Percentiles rank a stretch among this genome's conserved stretches.
phyloP scores from a whole-genome alignment of 2,888 invertebrate genomes.

The Heteropelma amictum region DNA sequence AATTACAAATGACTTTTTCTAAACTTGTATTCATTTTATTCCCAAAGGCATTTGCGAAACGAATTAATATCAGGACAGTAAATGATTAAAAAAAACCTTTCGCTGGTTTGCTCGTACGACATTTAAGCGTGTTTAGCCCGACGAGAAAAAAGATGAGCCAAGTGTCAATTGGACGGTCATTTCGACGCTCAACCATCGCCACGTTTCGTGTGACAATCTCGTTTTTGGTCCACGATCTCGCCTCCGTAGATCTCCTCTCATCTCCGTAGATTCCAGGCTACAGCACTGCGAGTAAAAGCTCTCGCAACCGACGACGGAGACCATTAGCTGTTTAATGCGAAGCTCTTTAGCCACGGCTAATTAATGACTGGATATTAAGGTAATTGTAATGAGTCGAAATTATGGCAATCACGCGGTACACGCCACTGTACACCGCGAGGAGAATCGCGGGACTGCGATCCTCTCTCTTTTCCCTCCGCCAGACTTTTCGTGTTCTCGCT shows the following conservation, averaged over 20 bases:
- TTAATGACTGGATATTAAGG: slow-evolving; percentile 75
- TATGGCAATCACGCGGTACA: slow-evolving; percentile 71
- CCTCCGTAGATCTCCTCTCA: too few species aligned
- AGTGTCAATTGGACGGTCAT: slow-evolving; percentile 43
- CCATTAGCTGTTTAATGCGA: slow-evolving; percentile 75
- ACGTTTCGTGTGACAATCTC: slow-evolving; percentile 22
- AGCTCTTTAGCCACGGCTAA: slow-evolving; percentile 74
- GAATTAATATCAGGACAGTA: background rate
- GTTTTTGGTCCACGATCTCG: slow-evolving; percentile 46
- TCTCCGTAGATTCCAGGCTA: slow-evolving; percentile 10
- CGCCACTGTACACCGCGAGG: slow-evolving; percentile 62
- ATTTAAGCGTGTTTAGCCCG: background rate
- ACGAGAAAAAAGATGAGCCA: slow-evolving; percentile 1
- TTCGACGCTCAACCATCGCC: slow-evolving; percentile 38
- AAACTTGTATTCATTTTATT: background rate
- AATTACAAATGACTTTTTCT: too few species aligned
- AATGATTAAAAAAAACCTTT: background rate
- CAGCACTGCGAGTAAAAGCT: too few species aligned
- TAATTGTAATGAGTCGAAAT: slow-evolving; percentile 76
- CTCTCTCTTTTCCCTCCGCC: slow-evolving; percentile 14
- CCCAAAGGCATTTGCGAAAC: too few species aligned
- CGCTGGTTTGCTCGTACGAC: background rate
- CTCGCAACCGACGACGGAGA: slow-evolving; percentile 65
- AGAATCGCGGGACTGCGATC: slow-evolving; percentile 42
- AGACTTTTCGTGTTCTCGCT: slow-evolving; percentile 39